These are phyloP conservation scores for Trachelus troglodyta DNA, from an alignment of 2,888 invertebrate genomes.

Conservation along the genomic window DNA sequence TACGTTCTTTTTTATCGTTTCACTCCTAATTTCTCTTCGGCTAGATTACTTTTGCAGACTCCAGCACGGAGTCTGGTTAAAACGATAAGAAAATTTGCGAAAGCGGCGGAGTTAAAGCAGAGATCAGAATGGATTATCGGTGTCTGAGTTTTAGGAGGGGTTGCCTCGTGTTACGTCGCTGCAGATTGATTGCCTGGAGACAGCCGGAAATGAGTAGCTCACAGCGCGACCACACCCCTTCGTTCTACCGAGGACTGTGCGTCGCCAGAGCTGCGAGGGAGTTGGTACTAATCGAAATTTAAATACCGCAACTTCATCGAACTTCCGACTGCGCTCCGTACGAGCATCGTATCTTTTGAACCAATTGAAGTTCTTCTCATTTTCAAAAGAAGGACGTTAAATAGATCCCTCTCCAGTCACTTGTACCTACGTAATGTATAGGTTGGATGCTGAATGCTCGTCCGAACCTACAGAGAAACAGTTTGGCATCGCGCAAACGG, in stretches of 20 bases:
- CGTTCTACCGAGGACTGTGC: not conserved
- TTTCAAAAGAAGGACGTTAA: not conserved
- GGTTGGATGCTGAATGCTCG: not conserved
- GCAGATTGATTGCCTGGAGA: slow-evolving; percentile 1
- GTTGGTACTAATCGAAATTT: not conserved
- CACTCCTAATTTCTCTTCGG: not conserved
- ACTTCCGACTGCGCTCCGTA: not conserved
- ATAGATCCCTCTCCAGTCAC: not conserved
- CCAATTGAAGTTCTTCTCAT: not conserved
- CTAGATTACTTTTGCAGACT: not conserved
- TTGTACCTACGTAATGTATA: no score
- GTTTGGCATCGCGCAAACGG: not conserved
- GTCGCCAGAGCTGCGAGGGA: not conserved
- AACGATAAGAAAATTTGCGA: not conserved
- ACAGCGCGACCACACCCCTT: not conserved
- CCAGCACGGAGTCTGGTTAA: not conserved
- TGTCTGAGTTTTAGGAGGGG: not conserved
- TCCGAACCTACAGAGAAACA: not conserved
- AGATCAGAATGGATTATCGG: slow-evolving; percentile 1
- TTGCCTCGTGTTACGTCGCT: not conserved
- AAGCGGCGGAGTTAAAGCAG: not conserved
- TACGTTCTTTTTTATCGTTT: not conserved
- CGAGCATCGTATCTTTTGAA: not conserved
- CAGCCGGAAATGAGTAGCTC: not conserved
- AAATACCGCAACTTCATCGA: not conserved